These are phyloP conservation scores for Ricordea florida DNA, from an alignment of 92 coral and sea anemone genomes.

Conservation along the genomic window DNA sequence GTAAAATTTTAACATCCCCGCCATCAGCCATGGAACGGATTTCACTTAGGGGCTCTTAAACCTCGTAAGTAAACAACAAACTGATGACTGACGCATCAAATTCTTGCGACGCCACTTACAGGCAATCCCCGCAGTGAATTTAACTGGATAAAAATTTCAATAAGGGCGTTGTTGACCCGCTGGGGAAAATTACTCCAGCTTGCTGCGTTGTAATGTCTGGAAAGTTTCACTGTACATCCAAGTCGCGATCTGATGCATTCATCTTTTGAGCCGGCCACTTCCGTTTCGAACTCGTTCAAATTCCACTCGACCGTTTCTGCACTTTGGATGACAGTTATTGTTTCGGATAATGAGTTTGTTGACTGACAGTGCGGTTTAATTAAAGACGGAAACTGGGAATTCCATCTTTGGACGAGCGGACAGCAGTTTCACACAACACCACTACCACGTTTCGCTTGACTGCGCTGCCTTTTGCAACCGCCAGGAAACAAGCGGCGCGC, in stretches of 20 bases:
- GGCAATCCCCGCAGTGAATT: constrained; percentile 11
- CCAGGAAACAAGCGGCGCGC: not conserved
- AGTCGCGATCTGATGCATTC: too few species aligned
- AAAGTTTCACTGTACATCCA: too few species aligned
- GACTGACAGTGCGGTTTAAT: constrained; percentile 83
- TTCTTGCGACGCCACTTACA: constrained; percentile 18
- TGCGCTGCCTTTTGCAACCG: not conserved
- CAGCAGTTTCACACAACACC: constrained; percentile 14
- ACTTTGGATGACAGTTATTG: constrained; percentile 66
- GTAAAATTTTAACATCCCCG: constrained; percentile 35
- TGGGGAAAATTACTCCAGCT: too few species aligned
- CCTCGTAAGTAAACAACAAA: constrained; percentile 29
- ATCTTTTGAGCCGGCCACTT: too few species aligned
- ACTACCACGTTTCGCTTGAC: not conserved
- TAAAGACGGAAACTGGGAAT: constrained; percentile 75
- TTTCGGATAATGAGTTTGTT: constrained; percentile 71
- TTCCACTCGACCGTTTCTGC: constrained; percentile 31
- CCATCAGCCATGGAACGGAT: constrained; percentile 32
- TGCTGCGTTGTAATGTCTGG: too few species aligned
- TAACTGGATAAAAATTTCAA: constrained; percentile 21
- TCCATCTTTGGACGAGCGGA: constrained; percentile 85
- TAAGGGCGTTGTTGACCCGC: constrained; percentile 4
- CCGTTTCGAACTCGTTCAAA: constrained; percentile 1
- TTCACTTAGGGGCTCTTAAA: constrained; percentile 29
- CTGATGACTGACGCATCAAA: constrained; percentile 15